Base-by-base conservation (phyloP, 92 coral and sea anemone genomes). In the Epizoanthus illoricatus region DNA sequence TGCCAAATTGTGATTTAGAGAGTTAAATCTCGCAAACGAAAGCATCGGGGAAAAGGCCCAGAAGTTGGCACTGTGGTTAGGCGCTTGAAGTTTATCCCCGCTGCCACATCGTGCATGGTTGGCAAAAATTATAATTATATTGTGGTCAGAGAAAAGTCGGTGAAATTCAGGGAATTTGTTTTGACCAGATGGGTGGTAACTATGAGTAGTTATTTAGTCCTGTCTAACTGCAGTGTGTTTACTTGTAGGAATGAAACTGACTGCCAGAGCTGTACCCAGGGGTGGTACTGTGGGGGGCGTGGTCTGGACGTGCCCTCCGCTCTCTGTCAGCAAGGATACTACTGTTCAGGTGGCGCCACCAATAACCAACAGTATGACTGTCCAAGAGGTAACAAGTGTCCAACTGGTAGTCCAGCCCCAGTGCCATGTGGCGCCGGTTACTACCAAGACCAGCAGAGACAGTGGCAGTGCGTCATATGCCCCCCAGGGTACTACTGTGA, bases 281-380 rank as follows among this genome's bases (percentile, higher is more conserved):
- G 99, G 0, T 96, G 97, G 97, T 96, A 84, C 80, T 96, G 99
- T 73, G 97, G 90, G 57, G 95, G 92, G n/a, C 82, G 86, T 57
- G 99, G 99, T 33, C 91, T 93, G 16, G 81, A 84, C n/a, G 87
- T 60, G n/a, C 99, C 99, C 24, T 83, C 90, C 21, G 91, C 78
- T 6, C 82, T 80, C 55, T 96, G 99, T 63, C 71, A 74, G 17
- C 90, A 80, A 19, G 99, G 99, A 4, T 96, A 93, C 87, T 96
- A 90, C 87, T 96, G 99, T 80, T 84, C 86, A 18, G 99, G 98
- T 19, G 45, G 94, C 17, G 98, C 99, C 7, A 87, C 83, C 1
- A 73, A 86, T 67, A 81, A 73, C 47, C 78, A 86, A 9, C 97
- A 92, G 76, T 82, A 91, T 40, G 65, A 80, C 17, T 96, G 99